These are phyloP conservation scores for Habropoda laboriosa DNA, from an alignment of 1,140 invertebrate species.

Conservation along the genomic window DNA sequence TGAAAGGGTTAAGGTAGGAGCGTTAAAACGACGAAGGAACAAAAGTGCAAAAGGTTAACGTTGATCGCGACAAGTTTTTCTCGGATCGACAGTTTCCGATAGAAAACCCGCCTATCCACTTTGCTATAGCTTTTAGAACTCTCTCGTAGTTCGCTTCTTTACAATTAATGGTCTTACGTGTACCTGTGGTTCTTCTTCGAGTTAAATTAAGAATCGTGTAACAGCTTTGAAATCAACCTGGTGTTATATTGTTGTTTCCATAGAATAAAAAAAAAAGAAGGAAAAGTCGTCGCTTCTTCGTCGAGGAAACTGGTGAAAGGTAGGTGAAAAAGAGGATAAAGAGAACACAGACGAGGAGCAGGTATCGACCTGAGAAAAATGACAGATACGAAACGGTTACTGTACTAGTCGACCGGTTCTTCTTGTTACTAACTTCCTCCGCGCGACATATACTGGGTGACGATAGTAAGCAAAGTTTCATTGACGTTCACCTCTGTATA, in stretches of 20 bases:
- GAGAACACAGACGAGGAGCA: slow-evolving; percentile 9
- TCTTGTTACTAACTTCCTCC: slow-evolving; percentile 62
- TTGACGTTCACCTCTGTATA: slow-evolving; percentile 1
- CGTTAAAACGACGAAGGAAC: background rate
- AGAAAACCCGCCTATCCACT: slow-evolving; percentile 47
- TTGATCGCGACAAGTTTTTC: slow-evolving; percentile 42
- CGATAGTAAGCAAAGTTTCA: slow-evolving; percentile 25
- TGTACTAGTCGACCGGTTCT: slow-evolving; percentile 64
- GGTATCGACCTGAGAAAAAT: slow-evolving; percentile 62
- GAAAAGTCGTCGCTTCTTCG: background rate
- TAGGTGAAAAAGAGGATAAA: slow-evolving; percentile 29
- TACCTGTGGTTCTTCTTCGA: background rate
- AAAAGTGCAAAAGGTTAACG: slow-evolving; percentile 26
- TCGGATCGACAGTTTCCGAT: slow-evolving; percentile 15
- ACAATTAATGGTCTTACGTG: slow-evolving; percentile 24
- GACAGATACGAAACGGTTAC: slow-evolving; percentile 63
- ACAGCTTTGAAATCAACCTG: background rate
- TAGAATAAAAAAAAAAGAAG: background rate
- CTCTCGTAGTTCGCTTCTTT: background rate
- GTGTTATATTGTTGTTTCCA: background rate
- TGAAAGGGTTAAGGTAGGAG: background rate
- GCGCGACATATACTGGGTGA: slow-evolving; percentile 62
- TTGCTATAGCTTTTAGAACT: slow-evolving; percentile 7
- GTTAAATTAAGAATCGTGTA: background rate
- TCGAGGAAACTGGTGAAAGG: slow-evolving; percentile 14